A percentile compares a stretch with the other conserved stretches of the same genome.
Evolutionary conservation across 2,113 vertebrate species (phyloP).

Genomic region (Nyctereutes procyonoides): DNA sequence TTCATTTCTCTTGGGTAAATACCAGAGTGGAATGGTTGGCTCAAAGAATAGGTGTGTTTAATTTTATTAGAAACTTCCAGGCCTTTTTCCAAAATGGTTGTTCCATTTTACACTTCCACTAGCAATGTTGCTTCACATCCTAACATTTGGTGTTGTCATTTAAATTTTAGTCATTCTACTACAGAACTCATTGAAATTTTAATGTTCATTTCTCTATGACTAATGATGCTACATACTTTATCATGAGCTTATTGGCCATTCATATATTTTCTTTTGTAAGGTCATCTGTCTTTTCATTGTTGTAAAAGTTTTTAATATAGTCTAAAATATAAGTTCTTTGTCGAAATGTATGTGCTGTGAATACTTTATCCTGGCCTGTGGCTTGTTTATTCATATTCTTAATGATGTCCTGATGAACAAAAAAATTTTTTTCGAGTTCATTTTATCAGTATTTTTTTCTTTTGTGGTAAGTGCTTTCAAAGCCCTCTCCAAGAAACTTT

Average conservation of each 20-base stretch:
- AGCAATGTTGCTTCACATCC: neutral
- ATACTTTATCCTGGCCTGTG: neutral
- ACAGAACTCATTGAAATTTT: neutral
- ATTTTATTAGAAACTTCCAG: neutral
- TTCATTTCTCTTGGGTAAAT: conserved; percentile 29
- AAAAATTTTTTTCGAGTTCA: neutral
- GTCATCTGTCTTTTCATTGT: neutral
- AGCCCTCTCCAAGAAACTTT: neutral
- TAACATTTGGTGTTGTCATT: neutral
- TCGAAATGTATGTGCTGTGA: neutral
- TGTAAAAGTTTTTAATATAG: conserved; percentile 3
- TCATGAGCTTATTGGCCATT: neutral
- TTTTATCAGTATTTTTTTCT: neutral
- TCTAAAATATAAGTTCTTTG: neutral
- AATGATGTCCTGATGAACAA: neutral
- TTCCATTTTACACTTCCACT: neutral
- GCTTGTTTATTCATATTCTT: neutral
- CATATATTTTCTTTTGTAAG: neutral
- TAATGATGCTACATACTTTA: neutral
- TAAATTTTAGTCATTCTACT: neutral
- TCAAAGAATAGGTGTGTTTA: conserved; percentile 4
- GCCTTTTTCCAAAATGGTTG: neutral
- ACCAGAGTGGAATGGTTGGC: neutral
- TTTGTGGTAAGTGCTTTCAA: neutral
- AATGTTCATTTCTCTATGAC: conserved; percentile 1